Evolutionary conservation across 1,140 invertebrate species (phyloP), one percentile per base, ranked within the genome.

Genomic region (Lucilia sericata): DNA sequence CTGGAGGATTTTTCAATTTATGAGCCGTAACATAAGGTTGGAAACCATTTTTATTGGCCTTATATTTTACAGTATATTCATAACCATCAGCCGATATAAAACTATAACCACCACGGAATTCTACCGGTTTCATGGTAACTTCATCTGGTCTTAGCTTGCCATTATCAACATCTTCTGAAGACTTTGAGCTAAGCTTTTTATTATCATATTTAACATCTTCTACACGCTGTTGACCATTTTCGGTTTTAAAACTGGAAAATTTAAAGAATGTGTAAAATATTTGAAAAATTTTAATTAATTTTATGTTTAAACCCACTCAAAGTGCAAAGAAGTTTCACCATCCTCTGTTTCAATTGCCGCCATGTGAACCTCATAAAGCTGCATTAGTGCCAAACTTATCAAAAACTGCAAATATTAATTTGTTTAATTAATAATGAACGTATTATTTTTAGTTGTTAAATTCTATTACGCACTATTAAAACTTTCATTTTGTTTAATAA

Each of bases 41-140:
- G 87, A 94, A 95, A 0, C 95, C 95, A 84, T 94, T 94, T 90
- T 95, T 93, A 87, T 96, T 95, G 1, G 95, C 95, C 75, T 93
- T 89, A 86, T 96, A 96, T 74, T 93, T 93, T 17, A 96, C 93
- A 74, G 93, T 92, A 9, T 93, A 93, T 85, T 93, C 93, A 13
- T 94, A 91, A n/a, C 95, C 95, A 88, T 95, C 94, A 86, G 94
- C 92, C 19, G 93, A 93, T 84, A 94, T 94, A 7, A 94, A 93
- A 87, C 93, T 95, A 88, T 96, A 96, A 51, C 94, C 94, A 13
- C 95, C 95, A 84, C 85, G 85, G 82, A 86, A 88, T 70, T 90
- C 89, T 4, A 90, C 87, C 0, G 88, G 85, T 17, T 87, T 88
- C 0, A 82, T 84, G 0, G 87, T 87, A 0, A 84, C 55, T 19